Conservation (phyloP, 2,888 invertebrate genomes). For the Athripsodes cinereus region DNA sequence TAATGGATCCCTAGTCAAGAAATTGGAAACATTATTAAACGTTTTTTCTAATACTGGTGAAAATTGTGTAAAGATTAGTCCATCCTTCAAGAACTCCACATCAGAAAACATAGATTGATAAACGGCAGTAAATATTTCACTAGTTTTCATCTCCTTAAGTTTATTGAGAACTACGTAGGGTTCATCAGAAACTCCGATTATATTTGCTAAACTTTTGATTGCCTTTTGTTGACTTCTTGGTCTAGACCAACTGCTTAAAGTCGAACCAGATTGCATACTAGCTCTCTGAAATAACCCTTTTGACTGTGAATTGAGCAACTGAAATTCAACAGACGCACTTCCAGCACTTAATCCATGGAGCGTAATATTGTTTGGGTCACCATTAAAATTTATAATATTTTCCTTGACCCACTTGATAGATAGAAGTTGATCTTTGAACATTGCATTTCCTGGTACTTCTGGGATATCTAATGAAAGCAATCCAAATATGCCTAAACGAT, state of each 20-base stretch:
- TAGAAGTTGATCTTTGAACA: no score
- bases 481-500: no score
- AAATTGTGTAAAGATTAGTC: slow-evolving; percentile 30
- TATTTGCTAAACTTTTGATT: background rate
- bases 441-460: no score
- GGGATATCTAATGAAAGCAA: no score
- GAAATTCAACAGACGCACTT: slow-evolving; percentile 21
- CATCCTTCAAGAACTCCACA: background rate
- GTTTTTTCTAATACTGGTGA: slow-evolving; percentile 19
- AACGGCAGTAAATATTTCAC: no score
- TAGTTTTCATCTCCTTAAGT: background rate
- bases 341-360: slow-evolving; percentile 24
- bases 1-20: slow-evolving; percentile 39
- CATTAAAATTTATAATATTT: no score
- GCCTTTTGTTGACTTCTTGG: slow-evolving; percentile 29
- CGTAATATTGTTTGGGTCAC: no score
- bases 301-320: slow-evolving; percentile 17
- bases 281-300: slow-evolving; percentile 20
- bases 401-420: no score
- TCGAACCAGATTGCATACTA: slow-evolving; percentile 21
- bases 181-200: background rate
- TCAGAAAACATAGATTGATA: background rate
- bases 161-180: background rate
- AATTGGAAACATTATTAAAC: slow-evolving; percentile 10
- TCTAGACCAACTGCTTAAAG: slow-evolving; percentile 29